Percentiles rank a stretch among this genome's conserved stretches.
Evolutionary conservation across 2,113 vertebrate species (phyloP).

Genomic region (Cavia porcellus): DNA sequence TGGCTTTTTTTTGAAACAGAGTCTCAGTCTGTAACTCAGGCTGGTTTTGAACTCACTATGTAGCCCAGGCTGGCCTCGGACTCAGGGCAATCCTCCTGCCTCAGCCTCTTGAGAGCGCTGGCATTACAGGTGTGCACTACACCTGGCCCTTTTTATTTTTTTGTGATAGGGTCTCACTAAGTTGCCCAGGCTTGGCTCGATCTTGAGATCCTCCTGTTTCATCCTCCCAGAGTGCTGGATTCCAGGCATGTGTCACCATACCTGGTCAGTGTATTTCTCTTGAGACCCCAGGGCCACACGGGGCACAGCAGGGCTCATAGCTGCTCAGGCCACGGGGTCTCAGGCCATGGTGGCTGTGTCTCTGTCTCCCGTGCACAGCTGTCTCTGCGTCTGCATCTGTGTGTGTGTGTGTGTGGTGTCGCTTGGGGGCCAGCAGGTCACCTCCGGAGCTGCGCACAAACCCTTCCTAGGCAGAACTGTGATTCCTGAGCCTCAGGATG

Average conservation of each 20-base stretch:
- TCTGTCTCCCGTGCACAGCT: not conserved
- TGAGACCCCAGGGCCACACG: not conserved
- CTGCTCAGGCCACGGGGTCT: not conserved
- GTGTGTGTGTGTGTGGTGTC: too few relatives aligned
- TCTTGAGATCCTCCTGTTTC: not conserved
- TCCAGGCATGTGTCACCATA: not conserved
- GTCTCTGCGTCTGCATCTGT: not conserved
- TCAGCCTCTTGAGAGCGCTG: not conserved
- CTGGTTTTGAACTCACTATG: not conserved
- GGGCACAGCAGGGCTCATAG: not conserved
- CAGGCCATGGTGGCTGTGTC: not conserved
- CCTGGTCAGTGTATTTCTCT: not conserved
- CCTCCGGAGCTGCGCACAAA: not conserved
- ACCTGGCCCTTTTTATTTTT: not conserved
- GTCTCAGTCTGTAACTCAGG: not conserved
- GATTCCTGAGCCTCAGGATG: not conserved
- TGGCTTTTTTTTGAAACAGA: not conserved
- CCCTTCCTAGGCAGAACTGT: not conserved
- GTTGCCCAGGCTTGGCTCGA: not conserved
- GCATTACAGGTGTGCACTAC: not conserved
- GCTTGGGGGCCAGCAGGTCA: fast-evolving
- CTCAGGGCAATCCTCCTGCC: not conserved
- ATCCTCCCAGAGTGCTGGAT: not conserved
- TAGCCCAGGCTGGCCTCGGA: not conserved
- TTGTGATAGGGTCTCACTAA: not conserved